Conservation (phyloP, 1,140 invertebrate genomes). For the Brachionus koreanus region DNA sequence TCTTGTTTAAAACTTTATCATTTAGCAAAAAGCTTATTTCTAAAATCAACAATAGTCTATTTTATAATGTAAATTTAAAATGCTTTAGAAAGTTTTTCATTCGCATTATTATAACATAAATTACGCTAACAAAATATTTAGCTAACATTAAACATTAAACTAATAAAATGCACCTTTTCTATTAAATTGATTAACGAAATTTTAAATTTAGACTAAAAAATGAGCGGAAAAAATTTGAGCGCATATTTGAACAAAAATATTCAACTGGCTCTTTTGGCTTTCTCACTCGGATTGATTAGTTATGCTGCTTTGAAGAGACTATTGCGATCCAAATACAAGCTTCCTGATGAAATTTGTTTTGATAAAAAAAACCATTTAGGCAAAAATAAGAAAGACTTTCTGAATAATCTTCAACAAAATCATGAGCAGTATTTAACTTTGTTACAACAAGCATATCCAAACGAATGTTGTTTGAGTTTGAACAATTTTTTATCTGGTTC, state of each 20-base stretch:
- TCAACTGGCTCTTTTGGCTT: slow-evolving; percentile 2
- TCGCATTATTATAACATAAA: not conserved
- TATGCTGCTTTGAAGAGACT: not conserved
- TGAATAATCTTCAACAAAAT: slow-evolving; percentile 17
- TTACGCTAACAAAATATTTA: not conserved
- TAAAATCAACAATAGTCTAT: not conserved
- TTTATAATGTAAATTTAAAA: not conserved
- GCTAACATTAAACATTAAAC: not conserved
- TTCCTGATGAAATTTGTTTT: not conserved
- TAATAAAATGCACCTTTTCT: not conserved
- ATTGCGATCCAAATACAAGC: not conserved
- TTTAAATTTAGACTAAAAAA: not conserved
- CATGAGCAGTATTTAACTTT: slow-evolving; percentile 15
- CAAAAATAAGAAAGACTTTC: slow-evolving; percentile 9
- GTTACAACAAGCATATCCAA: slow-evolving; percentile 24
- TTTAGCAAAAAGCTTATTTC: not conserved
- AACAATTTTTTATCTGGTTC: not conserved
- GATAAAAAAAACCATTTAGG: not conserved
- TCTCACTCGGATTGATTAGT: not conserved
- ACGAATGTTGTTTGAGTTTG: not conserved
- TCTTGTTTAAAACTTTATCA: not conserved
- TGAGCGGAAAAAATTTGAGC: not conserved
- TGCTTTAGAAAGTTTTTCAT: not conserved
- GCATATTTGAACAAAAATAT: not conserved
- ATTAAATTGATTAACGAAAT: not conserved